phyloP scores from a whole-genome alignment of 2,113 vertebrate genomes.

The Charina bottae region DNA sequence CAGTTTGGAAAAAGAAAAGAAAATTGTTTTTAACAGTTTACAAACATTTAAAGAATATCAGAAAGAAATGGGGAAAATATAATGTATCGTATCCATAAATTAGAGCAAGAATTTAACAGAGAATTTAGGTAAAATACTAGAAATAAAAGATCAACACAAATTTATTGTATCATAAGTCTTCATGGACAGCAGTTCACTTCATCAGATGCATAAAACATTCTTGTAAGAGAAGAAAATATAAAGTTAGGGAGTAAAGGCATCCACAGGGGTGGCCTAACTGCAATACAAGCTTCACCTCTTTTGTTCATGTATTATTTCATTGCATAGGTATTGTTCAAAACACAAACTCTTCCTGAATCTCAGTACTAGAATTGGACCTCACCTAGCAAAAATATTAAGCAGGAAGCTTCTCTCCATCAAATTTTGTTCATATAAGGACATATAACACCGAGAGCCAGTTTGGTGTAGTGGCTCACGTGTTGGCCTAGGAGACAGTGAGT shows the following conservation, averaged over 20 bases:
- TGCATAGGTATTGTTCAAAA: background rate
- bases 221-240: background rate
- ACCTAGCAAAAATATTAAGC: background rate
- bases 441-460: background rate
- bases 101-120: background rate
- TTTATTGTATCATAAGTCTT: background rate
- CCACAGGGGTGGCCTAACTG: background rate
- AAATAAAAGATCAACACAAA: background rate
- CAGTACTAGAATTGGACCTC: background rate
- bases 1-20: background rate
- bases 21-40: background rate
- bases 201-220: background rate
- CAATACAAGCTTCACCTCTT: background rate
- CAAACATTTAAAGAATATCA: background rate
- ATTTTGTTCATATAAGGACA: background rate
- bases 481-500: background rate
- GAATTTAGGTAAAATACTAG: background rate
- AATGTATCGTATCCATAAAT: background rate
- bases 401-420: background rate
- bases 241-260: background rate
- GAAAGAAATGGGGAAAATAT: background rate
- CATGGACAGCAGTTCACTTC: background rate
- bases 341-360: background rate
- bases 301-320: background rate
- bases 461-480: background rate